These are phyloP conservation scores for Ladona fulva DNA, from an alignment of 1,140 invertebrate species.

Conservation along the genomic window DNA sequence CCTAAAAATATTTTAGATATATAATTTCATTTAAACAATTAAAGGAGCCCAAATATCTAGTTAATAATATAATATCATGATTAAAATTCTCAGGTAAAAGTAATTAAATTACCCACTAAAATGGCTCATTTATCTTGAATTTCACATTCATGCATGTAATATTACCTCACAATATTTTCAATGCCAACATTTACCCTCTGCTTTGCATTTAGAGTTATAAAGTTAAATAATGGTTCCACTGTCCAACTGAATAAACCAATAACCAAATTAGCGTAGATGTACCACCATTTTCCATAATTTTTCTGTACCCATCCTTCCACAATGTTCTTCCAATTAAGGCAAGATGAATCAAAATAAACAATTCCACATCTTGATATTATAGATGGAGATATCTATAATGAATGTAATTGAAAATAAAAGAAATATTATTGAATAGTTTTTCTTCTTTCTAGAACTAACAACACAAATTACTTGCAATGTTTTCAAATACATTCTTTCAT, in stretches of 20 bases:
- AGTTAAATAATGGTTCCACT: constrained; percentile 58
- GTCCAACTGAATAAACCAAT: constrained; percentile 39
- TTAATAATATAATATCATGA: too few species aligned
- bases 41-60: too few species aligned
- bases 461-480: too few species aligned
- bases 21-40: too few species aligned
- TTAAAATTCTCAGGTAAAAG: too few species aligned
- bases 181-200: constrained; percentile 28
- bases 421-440: too few species aligned
- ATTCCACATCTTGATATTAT: constrained; percentile 92
- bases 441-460: too few species aligned
- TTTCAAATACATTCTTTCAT: neutral
- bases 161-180: neutral
- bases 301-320: constrained; percentile 39
- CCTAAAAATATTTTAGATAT: too few species aligned
- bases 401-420: too few species aligned
- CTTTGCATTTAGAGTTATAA: constrained; percentile 61
- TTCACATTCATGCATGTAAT: too few species aligned
- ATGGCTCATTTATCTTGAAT: too few species aligned
- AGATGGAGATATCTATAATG: constrained; percentile 62
- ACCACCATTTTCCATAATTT: constrained; percentile 32
- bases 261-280: constrained; percentile 32
- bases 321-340: constrained; percentile 46
- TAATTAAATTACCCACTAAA: too few species aligned
- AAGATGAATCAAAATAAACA: constrained; percentile 81